These are phyloP conservation scores for Chrysolina haemoptera DNA, from an alignment of 2,888 invertebrate genomes.

Conservation along the genomic window DNA sequence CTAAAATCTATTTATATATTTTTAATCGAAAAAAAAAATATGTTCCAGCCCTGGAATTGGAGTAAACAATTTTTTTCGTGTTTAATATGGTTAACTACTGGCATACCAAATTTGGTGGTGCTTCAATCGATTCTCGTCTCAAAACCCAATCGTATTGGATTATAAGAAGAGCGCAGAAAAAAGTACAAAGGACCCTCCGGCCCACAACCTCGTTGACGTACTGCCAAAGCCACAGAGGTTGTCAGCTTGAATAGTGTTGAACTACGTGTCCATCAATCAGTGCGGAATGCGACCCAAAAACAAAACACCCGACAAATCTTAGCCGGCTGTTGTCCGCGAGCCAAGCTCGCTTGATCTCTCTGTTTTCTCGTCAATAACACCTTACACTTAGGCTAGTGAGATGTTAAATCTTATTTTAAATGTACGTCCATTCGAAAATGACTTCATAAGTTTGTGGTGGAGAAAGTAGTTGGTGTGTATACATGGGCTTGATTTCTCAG, in stretches of 20 bases:
- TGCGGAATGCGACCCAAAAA: constrained; percentile 60
- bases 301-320: constrained; percentile 62
- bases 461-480: neutral
- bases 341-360: constrained; percentile 51
- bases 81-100: no score
- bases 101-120: no score
- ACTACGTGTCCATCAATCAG: constrained; percentile 59
- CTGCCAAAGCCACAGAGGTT: constrained; percentile 48
- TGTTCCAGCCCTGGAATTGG: no score
- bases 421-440: constrained; percentile 19
- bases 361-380: constrained; percentile 50
- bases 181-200: constrained; percentile 14
- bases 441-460: constrained; percentile 14
- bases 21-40: no score
- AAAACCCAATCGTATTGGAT: no score
- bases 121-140: no score
- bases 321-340: constrained; percentile 51
- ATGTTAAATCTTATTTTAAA: constrained; percentile 26
- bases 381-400: constrained; percentile 39
- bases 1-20: no score
- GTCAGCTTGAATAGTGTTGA: constrained; percentile 48
- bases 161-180: neutral
- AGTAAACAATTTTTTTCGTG: no score
- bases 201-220: constrained; percentile 45
- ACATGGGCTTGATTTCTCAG: neutral